These are phyloP conservation scores for Cantharis flavilabris DNA, from an alignment of 2,888 invertebrate genomes.

Conservation along the genomic window DNA sequence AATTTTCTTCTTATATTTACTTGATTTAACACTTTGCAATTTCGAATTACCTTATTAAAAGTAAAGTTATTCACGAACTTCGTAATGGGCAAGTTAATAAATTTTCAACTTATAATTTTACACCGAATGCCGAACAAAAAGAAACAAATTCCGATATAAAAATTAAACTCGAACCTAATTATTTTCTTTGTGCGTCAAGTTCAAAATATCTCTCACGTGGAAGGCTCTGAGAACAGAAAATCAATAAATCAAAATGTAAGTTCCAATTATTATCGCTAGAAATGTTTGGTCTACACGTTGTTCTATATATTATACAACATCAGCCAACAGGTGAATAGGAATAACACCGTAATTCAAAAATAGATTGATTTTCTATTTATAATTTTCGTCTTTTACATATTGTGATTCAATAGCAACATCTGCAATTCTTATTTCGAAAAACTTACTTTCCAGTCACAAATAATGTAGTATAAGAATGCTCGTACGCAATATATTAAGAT, in stretches of 20 bases:
- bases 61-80: background rate
- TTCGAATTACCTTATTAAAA: background rate
- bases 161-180: background rate
- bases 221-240: background rate
- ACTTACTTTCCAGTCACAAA: background rate
- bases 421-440: background rate
- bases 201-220: background rate
- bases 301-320: background rate
- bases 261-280: background rate
- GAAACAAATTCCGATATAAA: background rate
- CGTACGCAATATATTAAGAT: background rate
- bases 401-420: background rate
- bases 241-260: background rate
- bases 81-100: background rate
- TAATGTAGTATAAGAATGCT: background rate
- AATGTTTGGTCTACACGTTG: background rate
- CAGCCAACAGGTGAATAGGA: background rate
- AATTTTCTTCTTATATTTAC: background rate
- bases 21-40: background rate
- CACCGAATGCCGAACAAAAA: background rate
- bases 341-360: background rate
- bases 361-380: background rate
- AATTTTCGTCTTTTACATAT: background rate
- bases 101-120: background rate
- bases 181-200: background rate